A percentile compares a stretch with the other conserved stretches of the same genome.
phyloP scores from a whole-genome alignment of 2,113 vertebrate genomes.

The Fulica atra region DNA sequence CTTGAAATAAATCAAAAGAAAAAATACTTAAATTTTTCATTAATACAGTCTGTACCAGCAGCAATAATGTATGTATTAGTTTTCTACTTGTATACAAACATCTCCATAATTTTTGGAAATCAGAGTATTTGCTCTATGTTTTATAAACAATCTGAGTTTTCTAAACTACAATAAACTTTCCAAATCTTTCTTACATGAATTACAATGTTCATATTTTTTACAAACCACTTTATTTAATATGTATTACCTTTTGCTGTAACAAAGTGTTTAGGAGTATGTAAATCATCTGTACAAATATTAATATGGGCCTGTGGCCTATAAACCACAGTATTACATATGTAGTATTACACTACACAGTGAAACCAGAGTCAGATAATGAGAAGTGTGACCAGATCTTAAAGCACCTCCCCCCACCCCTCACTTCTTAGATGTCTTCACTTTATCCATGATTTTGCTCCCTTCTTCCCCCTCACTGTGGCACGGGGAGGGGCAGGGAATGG shows the following conservation, averaged over 20 bases:
- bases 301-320: background rate
- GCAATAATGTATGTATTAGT: background rate
- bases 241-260: background rate
- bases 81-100: background rate
- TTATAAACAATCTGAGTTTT: background rate
- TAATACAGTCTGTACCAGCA: background rate
- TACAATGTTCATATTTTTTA: background rate
- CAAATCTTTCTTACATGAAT: background rate
- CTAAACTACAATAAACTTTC: background rate
- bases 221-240: background rate
- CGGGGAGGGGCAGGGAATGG: no score
- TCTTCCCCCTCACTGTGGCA: no score
- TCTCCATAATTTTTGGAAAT: background rate
- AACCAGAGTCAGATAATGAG: no score
- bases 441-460: no score
- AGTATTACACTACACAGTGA: no score
- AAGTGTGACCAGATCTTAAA: no score
- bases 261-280: background rate
- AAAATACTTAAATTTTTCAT: background rate
- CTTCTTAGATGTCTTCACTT: no score
- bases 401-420: no score
- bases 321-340: background rate
- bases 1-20: background rate
- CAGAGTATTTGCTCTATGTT: background rate
- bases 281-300: background rate